These are phyloP conservation scores for Chironomus tepperi DNA, from an alignment of 1,140 invertebrate genomes.

Conservation along the genomic window DNA sequence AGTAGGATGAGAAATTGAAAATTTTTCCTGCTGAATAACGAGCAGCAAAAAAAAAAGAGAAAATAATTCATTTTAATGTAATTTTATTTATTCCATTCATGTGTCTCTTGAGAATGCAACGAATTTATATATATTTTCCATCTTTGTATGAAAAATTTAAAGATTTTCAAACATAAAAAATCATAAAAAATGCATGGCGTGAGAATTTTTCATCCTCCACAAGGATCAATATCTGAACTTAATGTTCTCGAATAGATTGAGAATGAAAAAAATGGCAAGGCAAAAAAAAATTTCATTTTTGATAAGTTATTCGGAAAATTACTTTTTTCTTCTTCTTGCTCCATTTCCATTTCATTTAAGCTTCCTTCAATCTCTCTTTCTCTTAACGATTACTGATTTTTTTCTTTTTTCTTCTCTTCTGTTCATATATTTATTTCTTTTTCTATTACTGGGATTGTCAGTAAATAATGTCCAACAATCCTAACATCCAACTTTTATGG, in stretches of 20 bases:
- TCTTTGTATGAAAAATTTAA: not conserved
- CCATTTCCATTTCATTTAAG: not conserved
- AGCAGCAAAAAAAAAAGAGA: no score
- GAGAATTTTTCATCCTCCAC: not conserved
- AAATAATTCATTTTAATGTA: not conserved
- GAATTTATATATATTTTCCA: not conserved
- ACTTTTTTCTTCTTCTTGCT: not conserved
- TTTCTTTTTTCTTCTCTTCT: no score
- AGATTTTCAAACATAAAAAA: not conserved
- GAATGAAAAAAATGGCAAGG: not conserved
- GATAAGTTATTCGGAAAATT: conserved; percentile 14
- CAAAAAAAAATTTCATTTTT: not conserved
- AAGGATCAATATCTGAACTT: not conserved
- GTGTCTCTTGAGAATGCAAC: not conserved
- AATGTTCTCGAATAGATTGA: not conserved
- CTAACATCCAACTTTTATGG: no score
- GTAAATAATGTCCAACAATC: no score
- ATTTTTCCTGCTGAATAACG: not conserved
- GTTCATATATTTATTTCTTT: no score
- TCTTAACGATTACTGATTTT: not conserved
- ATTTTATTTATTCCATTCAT: conserved; percentile 14
- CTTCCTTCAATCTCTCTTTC: not conserved
- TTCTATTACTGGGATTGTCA: no score
- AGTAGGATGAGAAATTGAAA: not conserved
- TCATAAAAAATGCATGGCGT: not conserved